phyloP scores from a whole-genome alignment of 2,797 vertebrate genomes.

The Cuniculus paca region DNA sequence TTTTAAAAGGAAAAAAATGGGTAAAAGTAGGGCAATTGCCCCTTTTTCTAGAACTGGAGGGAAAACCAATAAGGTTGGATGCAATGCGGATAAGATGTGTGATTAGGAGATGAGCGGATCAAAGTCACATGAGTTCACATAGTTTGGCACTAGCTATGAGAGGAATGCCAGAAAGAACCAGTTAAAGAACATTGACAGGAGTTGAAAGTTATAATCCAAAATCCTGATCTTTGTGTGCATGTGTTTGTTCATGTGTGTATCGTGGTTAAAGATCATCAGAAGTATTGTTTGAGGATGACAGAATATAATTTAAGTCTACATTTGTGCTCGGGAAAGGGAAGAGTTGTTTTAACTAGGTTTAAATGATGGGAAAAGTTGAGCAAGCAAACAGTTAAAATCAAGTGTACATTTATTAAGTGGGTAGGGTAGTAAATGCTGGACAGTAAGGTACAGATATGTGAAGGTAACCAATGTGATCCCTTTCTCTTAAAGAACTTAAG shows the following conservation, averaged over 20 bases:
- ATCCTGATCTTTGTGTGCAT: not conserved
- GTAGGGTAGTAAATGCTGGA: not conserved
- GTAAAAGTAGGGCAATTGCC: not conserved
- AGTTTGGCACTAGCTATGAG: not conserved
- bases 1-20: slow-evolving; percentile 11
- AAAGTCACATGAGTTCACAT: not conserved
- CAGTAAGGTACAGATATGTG: not conserved
- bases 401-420: not conserved
- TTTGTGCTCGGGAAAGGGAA: slow-evolving; percentile 26
- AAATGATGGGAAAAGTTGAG: slow-evolving; percentile 9
- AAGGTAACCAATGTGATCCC: not conserved
- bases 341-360: slow-evolving; percentile 3
- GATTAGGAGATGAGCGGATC: not conserved
- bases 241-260: not conserved
- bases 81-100: not conserved
- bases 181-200: not conserved
- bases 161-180: not conserved
- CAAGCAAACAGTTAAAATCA: slow-evolving; percentile 34
- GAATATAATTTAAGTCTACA: slow-evolving; percentile 24
- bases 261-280: not conserved
- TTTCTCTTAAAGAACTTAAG: slow-evolving; percentile 1
- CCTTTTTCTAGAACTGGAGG: not conserved
- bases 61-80: not conserved
- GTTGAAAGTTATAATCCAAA: not conserved
- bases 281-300: not conserved